Evolutionary conservation across 2,888 invertebrate species (phyloP), one percentile per base, ranked within the genome.

Genomic region (Idaea aversata): DNA sequence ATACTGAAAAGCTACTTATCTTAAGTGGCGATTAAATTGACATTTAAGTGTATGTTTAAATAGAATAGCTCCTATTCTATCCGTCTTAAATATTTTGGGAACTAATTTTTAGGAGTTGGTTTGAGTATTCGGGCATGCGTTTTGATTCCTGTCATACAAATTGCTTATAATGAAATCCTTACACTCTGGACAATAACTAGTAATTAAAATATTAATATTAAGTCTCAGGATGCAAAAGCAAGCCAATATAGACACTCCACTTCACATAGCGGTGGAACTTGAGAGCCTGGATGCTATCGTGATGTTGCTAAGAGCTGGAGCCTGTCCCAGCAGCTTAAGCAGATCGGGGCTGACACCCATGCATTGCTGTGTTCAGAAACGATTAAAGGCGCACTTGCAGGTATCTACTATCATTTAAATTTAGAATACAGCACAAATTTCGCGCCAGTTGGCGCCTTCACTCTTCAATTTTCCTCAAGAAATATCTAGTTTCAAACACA

Each of bases 181-280:
- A 25, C 25, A 2, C 25, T 25, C 25, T 25, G 25, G 3, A 25
- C 25, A 25, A 1, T 25, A 3, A 25, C 1, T 25, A 25, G 25
- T 25, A 25, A 3, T 25, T 2, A 25, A 25, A 25, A 1, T 25
- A 10, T 10, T 47, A 7, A 47, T 47, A 13, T 47, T 47, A 10
- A 47, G 47, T 47, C 47, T 47, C 6, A 86, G 81, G 0, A 83
- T 83, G 83, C 76, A 69, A 59, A 25, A 34, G 0, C 74, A 70
- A 0, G 7, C 5, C 47, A 47, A 72, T 38, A 10, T 73, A 65
- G 86, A 88, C 25, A 93, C 94, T 0, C 93, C 94, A 0, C 82
- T 94, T 0, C 94, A 94, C 70, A 93, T 91, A 0, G 94, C 94
- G 0, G 93, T 93, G 0, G 85, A 76, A n/a, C 61, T 80, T 7